Evolutionary conservation across 2,888 invertebrate species (phyloP), one percentile per base, ranked within the genome.

Genomic region (Cephonodes hylas): DNA sequence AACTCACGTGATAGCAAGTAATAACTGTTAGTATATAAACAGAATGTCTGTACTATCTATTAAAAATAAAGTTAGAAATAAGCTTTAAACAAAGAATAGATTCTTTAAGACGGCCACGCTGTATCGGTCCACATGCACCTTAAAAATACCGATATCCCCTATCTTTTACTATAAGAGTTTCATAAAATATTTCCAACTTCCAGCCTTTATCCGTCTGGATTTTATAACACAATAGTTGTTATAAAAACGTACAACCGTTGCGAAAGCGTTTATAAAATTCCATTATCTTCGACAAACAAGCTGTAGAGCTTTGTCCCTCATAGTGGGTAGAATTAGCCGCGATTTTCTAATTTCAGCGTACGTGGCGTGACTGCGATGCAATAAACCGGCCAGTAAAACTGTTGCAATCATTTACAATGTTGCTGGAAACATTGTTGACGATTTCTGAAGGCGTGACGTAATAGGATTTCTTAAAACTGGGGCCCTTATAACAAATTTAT

Each of bases 291-390:
- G 15, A 31, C 31, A 53, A 31, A 53, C 53, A 53, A 31, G 53
- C 31, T 18, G 53, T 18, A 18, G 18, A 45, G 53, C 53, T 53
- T 53, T 53, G 53, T 53, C 18, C n/a, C 10, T 53, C 53, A 31
- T 27, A 53, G 27, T 53, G 18, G 20, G 22, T 53, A 31, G 53
- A 38, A 60, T 60, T 60, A 60, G 60, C 27, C 25, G 44, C 8
- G 25, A 60, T 60, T 60, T 31, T 48, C 60, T 60, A 60, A 60
- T 60, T 60, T 60, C 60, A 60, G 15, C 38, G 48, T 18, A 46
- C 45, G 56, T 61, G 34, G 20, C 46, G 23, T 61, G 45, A 45
- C 57, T 46, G 58, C 34, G 48, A 20, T 45, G 61, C 61, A 44
- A 58, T 61, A 61, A 61, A 61, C 34, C 44, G 44, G 13, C 58